Evolutionary conservation across 2,113 vertebrate genomes (phyloP), one percentile per base, ranked within the genome.

Genomic region (Puffinus mauretanicus): DNA sequence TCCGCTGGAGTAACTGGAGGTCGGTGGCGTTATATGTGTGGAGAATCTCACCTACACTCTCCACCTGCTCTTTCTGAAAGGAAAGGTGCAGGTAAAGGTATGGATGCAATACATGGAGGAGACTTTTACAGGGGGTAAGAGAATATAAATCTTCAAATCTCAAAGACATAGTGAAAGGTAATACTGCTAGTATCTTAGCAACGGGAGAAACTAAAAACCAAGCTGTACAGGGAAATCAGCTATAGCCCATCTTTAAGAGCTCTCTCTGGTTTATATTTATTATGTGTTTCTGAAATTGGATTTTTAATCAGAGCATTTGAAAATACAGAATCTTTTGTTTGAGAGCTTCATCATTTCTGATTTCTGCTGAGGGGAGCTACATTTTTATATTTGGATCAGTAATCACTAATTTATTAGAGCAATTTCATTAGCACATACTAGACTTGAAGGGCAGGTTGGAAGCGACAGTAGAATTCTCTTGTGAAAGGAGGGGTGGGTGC

Each of bases 171-270:
- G 80, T 47, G 81, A 61, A 92, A 94, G 77, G 73, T 57, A 65
- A 34, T 61, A 21, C 40, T 86, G 80, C 67, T 30, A 52, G 95
- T 97, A 91, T 90, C 93, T 87, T 96, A 96, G 97, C 93, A 97
- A 97, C 97, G 20, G 24, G 42, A 66, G 62, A 90, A 87, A 77
- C 58, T 44, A 16, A 75, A 75, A 85, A 65, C 88, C 44, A 82
- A 60, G 61, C 77, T 78, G 46, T 21, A 21, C 42, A 36, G 75
- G 71, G 75, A 94, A 97, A 94, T 90, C 85, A 90, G 70, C 76
- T 70, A 3, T 1, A 61, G 49, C 27, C 57, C 32, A 26, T 67
- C 81, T 80, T 70, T 62, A 79, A 85, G 77, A 70, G 40, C 16
- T 54, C n/a, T 54, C 55, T 69, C 61, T 79, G 18, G 26, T 60